Evolutionary conservation across 2,888 invertebrate genomes (phyloP).

Genomic region (Cephonodes hylas): DNA sequence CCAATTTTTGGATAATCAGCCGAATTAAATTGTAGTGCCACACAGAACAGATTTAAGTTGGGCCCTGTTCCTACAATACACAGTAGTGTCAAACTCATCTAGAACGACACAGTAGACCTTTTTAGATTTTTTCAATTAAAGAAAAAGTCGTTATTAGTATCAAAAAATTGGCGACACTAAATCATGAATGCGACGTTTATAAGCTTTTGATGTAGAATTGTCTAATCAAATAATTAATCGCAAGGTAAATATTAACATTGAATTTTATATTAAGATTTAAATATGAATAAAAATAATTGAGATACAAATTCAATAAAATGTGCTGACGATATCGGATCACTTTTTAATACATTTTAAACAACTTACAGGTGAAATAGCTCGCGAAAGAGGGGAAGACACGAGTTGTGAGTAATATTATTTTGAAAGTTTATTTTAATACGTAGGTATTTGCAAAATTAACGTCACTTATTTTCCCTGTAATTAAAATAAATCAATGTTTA

Average conservation of each 20-base stretch:
- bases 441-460: not conserved
- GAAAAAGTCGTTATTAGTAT: slow-evolving; percentile 15
- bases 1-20: slow-evolving; percentile 32
- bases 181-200: slow-evolving; percentile 62
- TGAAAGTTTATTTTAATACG: not conserved
- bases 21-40: not conserved
- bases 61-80: not conserved
- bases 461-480: no score
- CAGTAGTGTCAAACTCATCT: not conserved
- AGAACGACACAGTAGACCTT: not conserved
- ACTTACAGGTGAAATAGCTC: slow-evolving; percentile 87
- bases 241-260: slow-evolving; percentile 6
- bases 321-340: not conserved
- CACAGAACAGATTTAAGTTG: not conserved
- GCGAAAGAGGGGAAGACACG: slow-evolving; percentile 87
- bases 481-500: no score
- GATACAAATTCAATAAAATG: not conserved
- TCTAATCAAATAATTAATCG: not conserved
- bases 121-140: not conserved
- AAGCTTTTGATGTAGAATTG: slow-evolving; percentile 68
- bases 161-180: slow-evolving; percentile 42
- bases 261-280: not conserved
- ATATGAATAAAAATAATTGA: not conserved
- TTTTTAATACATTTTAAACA: slow-evolving; percentile 32
- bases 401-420: slow-evolving; percentile 83